These are phyloP conservation scores for Patella vulgata DNA, from an alignment of 1,140 invertebrate genomes.

Conservation along the genomic window DNA sequence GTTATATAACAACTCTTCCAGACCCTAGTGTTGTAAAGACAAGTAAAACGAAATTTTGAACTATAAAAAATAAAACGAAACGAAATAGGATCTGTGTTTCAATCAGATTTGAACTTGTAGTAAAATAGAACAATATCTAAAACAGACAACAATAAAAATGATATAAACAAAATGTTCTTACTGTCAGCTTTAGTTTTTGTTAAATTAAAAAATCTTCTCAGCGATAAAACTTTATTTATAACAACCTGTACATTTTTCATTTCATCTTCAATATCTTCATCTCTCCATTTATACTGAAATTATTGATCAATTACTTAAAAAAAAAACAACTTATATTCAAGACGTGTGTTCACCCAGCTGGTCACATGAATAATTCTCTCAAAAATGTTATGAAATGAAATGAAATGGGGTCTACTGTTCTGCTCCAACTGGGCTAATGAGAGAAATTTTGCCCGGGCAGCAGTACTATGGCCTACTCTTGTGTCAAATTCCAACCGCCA, in stretches of 20 bases:
- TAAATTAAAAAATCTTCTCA: not conserved
- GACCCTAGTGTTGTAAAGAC: too few species aligned
- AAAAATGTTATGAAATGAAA: not conserved
- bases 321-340: not conserved
- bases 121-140: too few species aligned
- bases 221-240: not conserved
- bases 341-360: not conserved
- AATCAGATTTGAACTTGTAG: too few species aligned
- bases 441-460: too few species aligned
- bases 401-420: not conserved
- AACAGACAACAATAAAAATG: too few species aligned
- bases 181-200: constrained; percentile 4
- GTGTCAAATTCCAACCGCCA: too few species aligned
- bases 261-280: not conserved
- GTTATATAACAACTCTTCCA: too few species aligned
- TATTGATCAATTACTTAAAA: too few species aligned
- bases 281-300: not conserved
- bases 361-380: not conserved
- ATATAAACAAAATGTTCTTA: constrained; percentile 7
- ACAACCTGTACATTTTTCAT: not conserved
- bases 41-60: too few species aligned
- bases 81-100: too few species aligned
- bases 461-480: too few species aligned
- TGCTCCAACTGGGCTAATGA: not conserved
- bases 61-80: too few species aligned